Conservation (phyloP, 1,140 invertebrate genomes). For the Drosophila persimilis region DNA sequence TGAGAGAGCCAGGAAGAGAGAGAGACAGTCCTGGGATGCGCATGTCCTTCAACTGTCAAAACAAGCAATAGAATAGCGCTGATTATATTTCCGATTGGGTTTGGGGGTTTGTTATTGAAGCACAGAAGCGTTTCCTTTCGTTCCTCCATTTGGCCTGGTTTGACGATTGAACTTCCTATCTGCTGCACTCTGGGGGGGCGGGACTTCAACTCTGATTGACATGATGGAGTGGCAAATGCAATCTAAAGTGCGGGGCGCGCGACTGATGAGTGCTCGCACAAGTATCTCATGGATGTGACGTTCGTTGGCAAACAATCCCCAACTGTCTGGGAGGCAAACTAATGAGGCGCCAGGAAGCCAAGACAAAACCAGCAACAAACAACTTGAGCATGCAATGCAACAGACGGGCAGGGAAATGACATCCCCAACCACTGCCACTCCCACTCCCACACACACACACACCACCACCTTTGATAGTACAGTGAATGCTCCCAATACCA, state of each 20-base stretch:
- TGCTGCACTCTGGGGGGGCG: conserved; percentile 2
- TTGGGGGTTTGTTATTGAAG: conserved; percentile 64
- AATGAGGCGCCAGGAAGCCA: conserved; percentile 64
- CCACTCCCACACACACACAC: too few species aligned
- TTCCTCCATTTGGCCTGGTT: conserved; percentile 59
- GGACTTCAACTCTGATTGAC: conserved; percentile 60
- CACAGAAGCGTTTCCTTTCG: conserved; percentile 6
- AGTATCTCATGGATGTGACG: conserved; percentile 29
- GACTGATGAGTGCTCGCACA: neutral
- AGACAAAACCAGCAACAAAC: conserved; percentile 35
- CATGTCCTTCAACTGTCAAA: conserved; percentile 65
- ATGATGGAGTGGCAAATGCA: conserved; percentile 55
- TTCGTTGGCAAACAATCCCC: conserved; percentile 29
- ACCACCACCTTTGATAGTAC: too few species aligned
- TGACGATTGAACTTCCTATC: conserved; percentile 24
- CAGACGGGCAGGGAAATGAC: too few species aligned
- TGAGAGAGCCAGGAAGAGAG: conserved; percentile 4
- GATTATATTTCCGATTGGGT: conserved; percentile 31
- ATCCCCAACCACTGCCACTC: too few species aligned
- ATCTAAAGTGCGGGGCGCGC: neutral
- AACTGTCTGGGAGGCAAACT: conserved; percentile 48
- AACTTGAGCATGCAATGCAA: conserved; percentile 26
- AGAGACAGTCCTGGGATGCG: conserved; percentile 26
- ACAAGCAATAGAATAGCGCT: conserved; percentile 43
- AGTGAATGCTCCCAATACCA: too few species aligned